Evolutionary conservation across 2,888 invertebrate species (phyloP), one percentile per base, ranked within the genome.

Genomic region (Thera britannica): DNA sequence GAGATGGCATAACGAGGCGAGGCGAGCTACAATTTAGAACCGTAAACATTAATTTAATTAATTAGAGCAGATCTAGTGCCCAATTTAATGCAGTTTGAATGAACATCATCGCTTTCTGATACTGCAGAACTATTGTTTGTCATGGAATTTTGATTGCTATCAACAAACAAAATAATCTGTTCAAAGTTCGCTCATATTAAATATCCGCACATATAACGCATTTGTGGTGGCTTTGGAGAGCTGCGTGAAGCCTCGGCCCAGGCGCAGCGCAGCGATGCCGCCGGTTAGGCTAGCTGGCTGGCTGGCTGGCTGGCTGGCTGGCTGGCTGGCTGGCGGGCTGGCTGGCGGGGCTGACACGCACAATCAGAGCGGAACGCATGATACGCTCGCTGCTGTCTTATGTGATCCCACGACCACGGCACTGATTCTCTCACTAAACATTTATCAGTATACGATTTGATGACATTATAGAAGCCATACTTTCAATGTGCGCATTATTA

Each of bases 301-400:
- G 23, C 23, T 23, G 23, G 23, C 23, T 23, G 23, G 23, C 23
- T 23, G 23, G 23, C 23, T 23, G 23, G 23, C 23, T 23, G 23
- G 23, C 23, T 23, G 23, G 23, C 23, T 23, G 0, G 23, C 23
- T 23, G 23, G 23, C 23, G 0, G 23, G 23, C 23, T 23, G 23
- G 23, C 23, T 23, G 0, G 23, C 23, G 23, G 23, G 1, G 23
- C 23, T 82, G 83, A 83, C 84, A 78, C 79, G 76, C 75, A 71
- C 80, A 85, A 84, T 68, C 83, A 85, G 86, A 85, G 80, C 85
- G 84, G 80, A 83, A 85, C 86, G 83, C 79, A 73, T 79, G 79
- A 80, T 82, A 80, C 77, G 76, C 79, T 72, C 77, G 72, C 65
- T 73, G 76, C 76, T 75, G 65, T 73, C 55, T 78, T 80, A 78